Evolutionary conservation across 2,888 invertebrate species (phyloP), one percentile per base, ranked within the genome.

Genomic region (Prostheceraeus crozeri): DNA sequence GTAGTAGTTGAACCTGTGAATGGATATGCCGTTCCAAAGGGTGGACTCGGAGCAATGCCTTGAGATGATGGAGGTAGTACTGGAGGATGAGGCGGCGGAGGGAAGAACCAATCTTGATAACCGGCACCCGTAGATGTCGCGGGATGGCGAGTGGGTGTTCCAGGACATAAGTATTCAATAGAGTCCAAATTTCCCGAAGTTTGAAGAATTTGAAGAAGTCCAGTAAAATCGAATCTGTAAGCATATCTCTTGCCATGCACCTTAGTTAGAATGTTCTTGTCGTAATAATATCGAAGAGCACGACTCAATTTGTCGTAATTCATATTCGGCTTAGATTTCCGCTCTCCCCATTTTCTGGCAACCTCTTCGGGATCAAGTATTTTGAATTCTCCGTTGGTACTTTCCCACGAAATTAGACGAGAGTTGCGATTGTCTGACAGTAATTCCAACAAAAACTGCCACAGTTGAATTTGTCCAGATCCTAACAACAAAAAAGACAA

Each of bases 371-470:
- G 72, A 56, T 72, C 69, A 1, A 66, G 66, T 67, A 72, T 70
- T 19, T 71, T 68, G 64, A 72, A 72, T 58, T 72, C 71, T 1
- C 72, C 72, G 2, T 67, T 64, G 1, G 64, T 62, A 2, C 69
- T 71, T 54, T 71, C 69, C 72, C 72, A 72, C 14, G 66, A 65
- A 31, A 71, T 71, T 62, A 69, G 70, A 23, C 60, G 36, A 27
- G 58, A 28, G 74, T 93, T 90, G 23, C 68, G 59, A 71, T 86
- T 85, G 80, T 90, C 88, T 66, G 87, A 84, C 76, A 96, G 84
- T 73, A 93, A 85, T 79, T 96, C 94, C 72, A 96, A 82, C 68
- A 96, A 83, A 81, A 96, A 94, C 81, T 94, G 94, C 94, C 94
- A 94, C 77, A 96, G 83, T 82, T 96, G 94, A 79, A 94, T 93